Percentiles rank a stretch among this genome's conserved stretches.
Conservation (phyloP, 2,113 vertebrate species). For the Casuarius casuarius region DNA sequence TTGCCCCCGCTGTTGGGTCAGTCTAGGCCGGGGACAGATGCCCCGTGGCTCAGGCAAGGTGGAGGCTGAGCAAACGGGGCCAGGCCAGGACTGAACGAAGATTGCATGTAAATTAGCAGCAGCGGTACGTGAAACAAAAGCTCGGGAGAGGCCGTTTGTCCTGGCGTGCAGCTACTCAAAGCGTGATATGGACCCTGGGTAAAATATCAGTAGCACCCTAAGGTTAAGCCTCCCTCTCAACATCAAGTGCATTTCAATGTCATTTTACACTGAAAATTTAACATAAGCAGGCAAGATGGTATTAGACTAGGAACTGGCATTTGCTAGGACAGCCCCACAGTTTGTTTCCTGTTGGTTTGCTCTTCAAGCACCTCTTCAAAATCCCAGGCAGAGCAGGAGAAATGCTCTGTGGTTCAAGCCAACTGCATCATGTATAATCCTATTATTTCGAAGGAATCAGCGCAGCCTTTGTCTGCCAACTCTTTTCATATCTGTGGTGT, state of each 20-base stretch:
- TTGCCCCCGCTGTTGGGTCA: constrained; percentile 7
- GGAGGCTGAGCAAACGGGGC: constrained; percentile 39
- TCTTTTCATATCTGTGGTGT: background rate
- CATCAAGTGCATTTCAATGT: background rate
- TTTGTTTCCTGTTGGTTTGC: background rate
- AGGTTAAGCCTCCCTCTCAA: background rate
- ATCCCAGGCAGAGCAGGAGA: background rate
- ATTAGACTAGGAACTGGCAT: background rate
- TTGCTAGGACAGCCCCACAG: background rate
- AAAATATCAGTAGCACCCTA: background rate
- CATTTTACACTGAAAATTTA: background rate
- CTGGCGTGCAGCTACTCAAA: background rate
- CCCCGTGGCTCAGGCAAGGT: constrained; percentile 24
- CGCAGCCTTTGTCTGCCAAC: background rate
- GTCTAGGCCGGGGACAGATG: background rate
- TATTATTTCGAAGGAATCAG: background rate
- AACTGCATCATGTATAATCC: background rate
- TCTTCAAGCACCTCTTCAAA: background rate
- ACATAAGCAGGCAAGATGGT: background rate
- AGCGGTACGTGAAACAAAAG: constrained; percentile 43
- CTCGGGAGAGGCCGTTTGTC: constrained; percentile 4
- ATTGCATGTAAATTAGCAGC: constrained; percentile 53
- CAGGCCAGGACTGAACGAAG: background rate
- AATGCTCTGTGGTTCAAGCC: background rate
- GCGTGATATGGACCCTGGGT: background rate